These are phyloP conservation scores for Dasypogon diadema DNA, from an alignment of 2,888 invertebrate species.

Conservation along the genomic window DNA sequence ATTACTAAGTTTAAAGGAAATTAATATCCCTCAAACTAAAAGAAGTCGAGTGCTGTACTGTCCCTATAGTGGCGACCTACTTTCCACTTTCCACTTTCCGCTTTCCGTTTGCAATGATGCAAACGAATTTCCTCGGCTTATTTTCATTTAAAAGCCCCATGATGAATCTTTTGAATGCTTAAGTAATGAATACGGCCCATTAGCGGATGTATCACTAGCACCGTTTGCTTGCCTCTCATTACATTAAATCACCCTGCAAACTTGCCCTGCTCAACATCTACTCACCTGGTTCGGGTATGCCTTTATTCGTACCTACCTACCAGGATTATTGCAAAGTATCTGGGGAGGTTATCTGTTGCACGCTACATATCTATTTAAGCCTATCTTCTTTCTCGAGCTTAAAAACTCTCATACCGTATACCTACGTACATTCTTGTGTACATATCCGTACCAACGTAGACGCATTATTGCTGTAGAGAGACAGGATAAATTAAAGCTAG, in stretches of 20 bases:
- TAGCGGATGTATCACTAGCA: constrained; percentile 21
- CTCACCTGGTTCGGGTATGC: constrained; percentile 7
- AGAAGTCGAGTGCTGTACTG: not conserved
- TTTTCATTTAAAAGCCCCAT: constrained; percentile 3
- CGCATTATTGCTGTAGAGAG: not conserved
- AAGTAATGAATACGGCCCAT: constrained; percentile 40
- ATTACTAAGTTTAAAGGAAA: constrained; percentile 17
- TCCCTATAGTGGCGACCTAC: not conserved
- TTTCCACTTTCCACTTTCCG: no score
- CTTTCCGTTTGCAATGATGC: not conserved
- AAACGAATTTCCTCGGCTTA: constrained; percentile 16
- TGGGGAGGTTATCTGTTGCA: constrained; percentile 19
- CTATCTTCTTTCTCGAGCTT: not conserved
- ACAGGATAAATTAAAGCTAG: constrained; percentile 19
- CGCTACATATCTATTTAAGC: not conserved
- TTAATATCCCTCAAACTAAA: constrained; percentile 28
- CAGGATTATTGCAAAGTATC: not conserved
- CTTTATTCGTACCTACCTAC: not conserved
- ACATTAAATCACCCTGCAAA: constrained; percentile 25
- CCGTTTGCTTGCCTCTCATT: constrained; percentile 22
- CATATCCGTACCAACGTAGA: not conserved
- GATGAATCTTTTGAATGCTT: constrained; percentile 40
- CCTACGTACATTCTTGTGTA: not conserved
- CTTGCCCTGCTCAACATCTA: constrained; percentile 4
- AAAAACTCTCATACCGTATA: not conserved